A percentile compares a stretch with the other conserved stretches of the same genome.
Conservation (phyloP, 2,797 vertebrate species). For the Hemibagrus guttatus region DNA sequence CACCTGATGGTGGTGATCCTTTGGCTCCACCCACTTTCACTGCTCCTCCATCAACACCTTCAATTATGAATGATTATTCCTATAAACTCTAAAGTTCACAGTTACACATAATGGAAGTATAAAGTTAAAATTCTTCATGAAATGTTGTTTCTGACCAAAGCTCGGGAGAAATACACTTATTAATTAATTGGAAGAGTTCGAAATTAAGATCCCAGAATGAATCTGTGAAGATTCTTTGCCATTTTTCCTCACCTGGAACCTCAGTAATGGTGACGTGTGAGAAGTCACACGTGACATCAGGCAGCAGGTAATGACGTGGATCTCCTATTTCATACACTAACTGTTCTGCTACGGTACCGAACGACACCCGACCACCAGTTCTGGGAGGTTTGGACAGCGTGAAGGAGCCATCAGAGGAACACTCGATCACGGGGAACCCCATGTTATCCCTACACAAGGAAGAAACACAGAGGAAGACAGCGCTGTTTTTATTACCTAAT, state of each 20-base stretch:
- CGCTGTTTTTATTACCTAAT: neutral
- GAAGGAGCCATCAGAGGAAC: constrained; percentile 79
- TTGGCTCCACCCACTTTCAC: constrained; percentile 78
- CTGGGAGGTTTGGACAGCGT: constrained; percentile 78
- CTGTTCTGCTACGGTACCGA: constrained; percentile 84
- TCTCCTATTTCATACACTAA: constrained; percentile 85
- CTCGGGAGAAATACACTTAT: neutral
- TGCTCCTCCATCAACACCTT: constrained; percentile 78
- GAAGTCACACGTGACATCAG: constrained; percentile 87
- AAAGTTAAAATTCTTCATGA: neutral
- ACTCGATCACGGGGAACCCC: constrained; percentile 84
- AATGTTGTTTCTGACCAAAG: neutral
- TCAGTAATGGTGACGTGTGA: constrained; percentile 81
- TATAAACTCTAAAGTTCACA: no score
- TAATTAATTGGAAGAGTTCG: neutral
- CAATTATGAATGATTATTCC: neutral
- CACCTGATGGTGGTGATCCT: constrained; percentile 72
- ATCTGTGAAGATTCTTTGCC: neutral
- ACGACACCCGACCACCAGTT: constrained; percentile 81
- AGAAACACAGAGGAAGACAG: neutral
- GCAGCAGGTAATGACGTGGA: constrained; percentile 79
- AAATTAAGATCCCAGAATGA: neutral
- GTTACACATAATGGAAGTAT: neutral
- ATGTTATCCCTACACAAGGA: constrained; percentile 78
- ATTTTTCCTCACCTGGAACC: constrained; percentile 73